phyloP scores from a whole-genome alignment of 2,888 invertebrate species.

The Dicyrtoma fusca region DNA sequence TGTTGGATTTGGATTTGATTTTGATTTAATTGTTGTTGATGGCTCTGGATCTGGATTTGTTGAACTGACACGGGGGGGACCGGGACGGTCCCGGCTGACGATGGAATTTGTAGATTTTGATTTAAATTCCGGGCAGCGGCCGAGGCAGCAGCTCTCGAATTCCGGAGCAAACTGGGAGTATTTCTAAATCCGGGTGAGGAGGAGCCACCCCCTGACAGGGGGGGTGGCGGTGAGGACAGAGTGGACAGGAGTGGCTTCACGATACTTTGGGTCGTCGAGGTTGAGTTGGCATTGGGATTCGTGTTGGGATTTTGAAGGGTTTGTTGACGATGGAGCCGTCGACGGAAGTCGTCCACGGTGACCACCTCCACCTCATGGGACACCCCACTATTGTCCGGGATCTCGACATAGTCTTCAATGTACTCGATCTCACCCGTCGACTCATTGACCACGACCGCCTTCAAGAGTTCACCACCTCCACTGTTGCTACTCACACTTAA shows the following conservation, averaged over 20 bases:
- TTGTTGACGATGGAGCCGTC: background rate
- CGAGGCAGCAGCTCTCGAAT: conserved; percentile 25
- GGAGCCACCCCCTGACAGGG: background rate
- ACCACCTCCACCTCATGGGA: conserved; percentile 43
- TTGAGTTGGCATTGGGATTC: conserved; percentile 10
- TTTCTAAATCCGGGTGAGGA: background rate
- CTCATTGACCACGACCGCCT: conserved; percentile 39
- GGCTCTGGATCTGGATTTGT: no score
- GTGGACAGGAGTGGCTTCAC: conserved; percentile 19
- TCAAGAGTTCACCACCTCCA: background rate
- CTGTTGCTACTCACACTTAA: no score
- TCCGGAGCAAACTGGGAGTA: conserved; percentile 41
- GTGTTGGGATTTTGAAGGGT: background rate
- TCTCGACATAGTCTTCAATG: conserved; percentile 21
- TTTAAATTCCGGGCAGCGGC: no score
- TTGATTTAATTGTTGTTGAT: background rate
- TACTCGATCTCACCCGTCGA: conserved; percentile 42
- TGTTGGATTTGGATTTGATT: conserved; percentile 5
- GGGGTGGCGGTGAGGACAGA: background rate
- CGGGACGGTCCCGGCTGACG: background rate
- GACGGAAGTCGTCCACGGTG: conserved; percentile 33
- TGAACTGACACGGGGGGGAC: background rate
- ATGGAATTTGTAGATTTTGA: background rate
- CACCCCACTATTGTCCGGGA: conserved; percentile 2
- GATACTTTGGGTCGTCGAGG: conserved; percentile 33